Conservation (phyloP, 2,113 vertebrate genomes). For the Sturnira hondurensis region DNA sequence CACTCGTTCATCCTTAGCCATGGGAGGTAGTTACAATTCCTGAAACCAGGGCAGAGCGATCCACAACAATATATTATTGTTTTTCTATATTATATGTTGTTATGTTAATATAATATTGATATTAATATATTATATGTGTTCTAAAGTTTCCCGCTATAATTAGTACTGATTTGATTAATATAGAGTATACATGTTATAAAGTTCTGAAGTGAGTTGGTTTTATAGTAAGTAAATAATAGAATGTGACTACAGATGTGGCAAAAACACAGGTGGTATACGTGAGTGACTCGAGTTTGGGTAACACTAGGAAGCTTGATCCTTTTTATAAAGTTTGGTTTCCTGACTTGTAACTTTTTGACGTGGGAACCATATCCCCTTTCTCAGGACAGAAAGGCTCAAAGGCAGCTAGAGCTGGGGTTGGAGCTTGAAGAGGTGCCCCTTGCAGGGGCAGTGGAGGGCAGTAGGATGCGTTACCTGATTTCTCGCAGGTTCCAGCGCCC, state of each 20-base stretch:
- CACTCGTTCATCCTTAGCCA: too few species aligned
- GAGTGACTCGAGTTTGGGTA: not conserved
- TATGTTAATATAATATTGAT: not conserved
- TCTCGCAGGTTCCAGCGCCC: not conserved
- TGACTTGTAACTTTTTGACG: not conserved
- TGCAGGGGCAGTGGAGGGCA: accelerated
- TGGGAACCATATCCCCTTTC: not conserved
- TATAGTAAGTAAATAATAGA: not conserved
- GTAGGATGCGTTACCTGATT: too few species aligned
- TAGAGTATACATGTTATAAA: not conserved
- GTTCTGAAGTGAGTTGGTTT: not conserved
- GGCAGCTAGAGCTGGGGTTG: accelerated
- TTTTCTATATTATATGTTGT: not conserved
- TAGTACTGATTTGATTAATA: not conserved
- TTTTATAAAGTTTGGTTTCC: not conserved
- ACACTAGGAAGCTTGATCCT: not conserved
- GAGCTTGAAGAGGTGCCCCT: not conserved
- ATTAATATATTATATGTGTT: not conserved
- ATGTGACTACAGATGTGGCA: not conserved
- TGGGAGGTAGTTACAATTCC: too few species aligned
- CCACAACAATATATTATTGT: not conserved
- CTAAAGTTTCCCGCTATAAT: not conserved
- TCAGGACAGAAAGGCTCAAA: not conserved
- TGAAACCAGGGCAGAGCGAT: too few species aligned
- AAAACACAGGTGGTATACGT: not conserved